These are phyloP conservation scores for Ceratoteleas bidentatus DNA, from an alignment of 1,140 invertebrate species.

Conservation along the genomic window DNA sequence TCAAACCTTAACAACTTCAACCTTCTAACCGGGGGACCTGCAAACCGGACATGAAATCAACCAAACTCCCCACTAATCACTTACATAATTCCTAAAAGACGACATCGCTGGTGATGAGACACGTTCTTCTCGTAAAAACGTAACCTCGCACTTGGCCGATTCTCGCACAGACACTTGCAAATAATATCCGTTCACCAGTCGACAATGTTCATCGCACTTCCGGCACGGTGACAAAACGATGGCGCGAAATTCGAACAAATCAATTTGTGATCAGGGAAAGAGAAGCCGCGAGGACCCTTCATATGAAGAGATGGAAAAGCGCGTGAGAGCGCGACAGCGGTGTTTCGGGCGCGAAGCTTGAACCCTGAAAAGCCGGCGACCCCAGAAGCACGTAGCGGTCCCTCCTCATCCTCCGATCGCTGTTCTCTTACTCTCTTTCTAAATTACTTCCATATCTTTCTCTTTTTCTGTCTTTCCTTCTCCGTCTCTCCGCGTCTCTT, in stretches of 20 bases:
- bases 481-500: conserved; percentile 42
- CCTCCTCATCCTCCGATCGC: conserved; percentile 53
- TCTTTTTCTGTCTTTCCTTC: conserved; percentile 59
- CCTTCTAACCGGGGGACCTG: no score
- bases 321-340: conserved; percentile 66
- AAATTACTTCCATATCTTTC: conserved; percentile 53
- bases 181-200: conserved; percentile 24
- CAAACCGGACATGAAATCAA: no score
- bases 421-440: conserved; percentile 56
- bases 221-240: conserved; percentile 39
- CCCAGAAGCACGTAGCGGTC: conserved; percentile 73
- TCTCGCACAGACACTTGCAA: conserved; percentile 34
- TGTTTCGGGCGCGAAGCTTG: conserved; percentile 77
- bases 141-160: conserved; percentile 27
- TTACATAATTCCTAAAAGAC: conserved; percentile 79
- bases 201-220: conserved; percentile 44
- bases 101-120: conserved; percentile 74
- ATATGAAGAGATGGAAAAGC: conserved; percentile 69
- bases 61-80: no score
- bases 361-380: conserved; percentile 79
- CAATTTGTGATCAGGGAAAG: conserved; percentile 42
- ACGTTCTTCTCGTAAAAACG: conserved; percentile 17
- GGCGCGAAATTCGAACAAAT: conserved; percentile 48
- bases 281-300: conserved; percentile 57
- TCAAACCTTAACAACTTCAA: no score